Conservation (phyloP, 1,140 invertebrate genomes). For the Sarcophaga peregrina region DNA sequence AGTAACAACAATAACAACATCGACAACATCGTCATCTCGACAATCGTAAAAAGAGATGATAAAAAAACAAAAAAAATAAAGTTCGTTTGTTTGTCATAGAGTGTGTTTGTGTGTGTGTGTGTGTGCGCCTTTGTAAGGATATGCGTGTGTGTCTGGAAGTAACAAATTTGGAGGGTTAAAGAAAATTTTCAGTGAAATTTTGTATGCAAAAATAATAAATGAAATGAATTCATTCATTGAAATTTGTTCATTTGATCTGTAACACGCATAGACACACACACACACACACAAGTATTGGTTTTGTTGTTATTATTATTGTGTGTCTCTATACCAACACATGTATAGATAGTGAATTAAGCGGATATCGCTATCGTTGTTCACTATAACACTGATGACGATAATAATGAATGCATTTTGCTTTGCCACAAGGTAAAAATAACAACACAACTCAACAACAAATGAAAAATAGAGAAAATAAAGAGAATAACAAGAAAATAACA, state of each 20-base stretch:
- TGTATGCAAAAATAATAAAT: slow-evolving; percentile 20
- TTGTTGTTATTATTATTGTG: neutral
- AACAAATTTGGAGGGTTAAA: neutral
- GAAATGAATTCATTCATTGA: neutral
- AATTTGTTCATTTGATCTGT: neutral
- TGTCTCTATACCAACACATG: no score
- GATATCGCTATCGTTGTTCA: no score
- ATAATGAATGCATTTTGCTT: neutral
- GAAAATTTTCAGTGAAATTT: neutral
- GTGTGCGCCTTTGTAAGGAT: no score
- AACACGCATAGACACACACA: no score
- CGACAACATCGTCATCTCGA: neutral
- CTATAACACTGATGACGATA: no score
- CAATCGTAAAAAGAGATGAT: slow-evolving; percentile 20
- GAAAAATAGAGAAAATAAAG: neutral
- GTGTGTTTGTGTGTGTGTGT: no score
- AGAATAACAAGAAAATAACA: neutral
- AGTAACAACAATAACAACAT: neutral
- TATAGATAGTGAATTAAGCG: no score
- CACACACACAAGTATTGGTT: no score
- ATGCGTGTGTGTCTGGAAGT: no score
- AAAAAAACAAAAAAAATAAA: slow-evolving; percentile 19
- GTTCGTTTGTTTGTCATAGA: neutral
- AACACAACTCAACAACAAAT: neutral
- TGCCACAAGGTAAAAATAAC: slow-evolving; percentile 6